Percentiles rank a stretch among this genome's conserved stretches.
Evolutionary conservation across 2,797 vertebrate genomes (phyloP).

Genomic region (Morelia viridis): DNA sequence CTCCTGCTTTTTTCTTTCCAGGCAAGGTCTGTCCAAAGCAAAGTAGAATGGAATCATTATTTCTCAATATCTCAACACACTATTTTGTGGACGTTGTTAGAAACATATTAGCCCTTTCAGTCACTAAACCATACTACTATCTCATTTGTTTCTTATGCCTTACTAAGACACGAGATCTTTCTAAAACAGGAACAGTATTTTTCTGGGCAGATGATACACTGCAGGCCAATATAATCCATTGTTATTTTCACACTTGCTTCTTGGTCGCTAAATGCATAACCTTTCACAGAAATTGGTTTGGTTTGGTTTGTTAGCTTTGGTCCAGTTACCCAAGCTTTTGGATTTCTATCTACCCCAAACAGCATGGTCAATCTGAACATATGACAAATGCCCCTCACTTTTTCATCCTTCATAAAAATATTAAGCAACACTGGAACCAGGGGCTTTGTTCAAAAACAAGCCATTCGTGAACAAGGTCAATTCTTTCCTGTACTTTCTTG

Average conservation of each 20-base stretch:
- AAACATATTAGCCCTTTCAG: not conserved
- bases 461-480: not conserved
- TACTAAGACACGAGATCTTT: not conserved
- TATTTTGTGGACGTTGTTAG: not conserved
- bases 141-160: not conserved
- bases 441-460: not conserved
- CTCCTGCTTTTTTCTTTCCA: slow-evolving; percentile 1
- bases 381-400: not conserved
- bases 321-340: not conserved
- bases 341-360: not conserved
- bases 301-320: not conserved
- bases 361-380: not conserved
- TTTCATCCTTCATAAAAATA: not conserved
- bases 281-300: not conserved
- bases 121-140: not conserved
- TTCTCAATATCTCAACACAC: not conserved
- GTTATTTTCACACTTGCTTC: not conserved
- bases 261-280: not conserved
- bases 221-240: not conserved
- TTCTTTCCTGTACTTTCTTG: not conserved
- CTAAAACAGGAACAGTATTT: not conserved
- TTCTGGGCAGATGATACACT: too few relatives aligned
- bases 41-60: not conserved
- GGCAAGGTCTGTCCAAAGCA: not conserved
- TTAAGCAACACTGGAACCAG: not conserved